phyloP scores from a whole-genome alignment of 2,888 invertebrate species.

The Nymphalis urticae region DNA sequence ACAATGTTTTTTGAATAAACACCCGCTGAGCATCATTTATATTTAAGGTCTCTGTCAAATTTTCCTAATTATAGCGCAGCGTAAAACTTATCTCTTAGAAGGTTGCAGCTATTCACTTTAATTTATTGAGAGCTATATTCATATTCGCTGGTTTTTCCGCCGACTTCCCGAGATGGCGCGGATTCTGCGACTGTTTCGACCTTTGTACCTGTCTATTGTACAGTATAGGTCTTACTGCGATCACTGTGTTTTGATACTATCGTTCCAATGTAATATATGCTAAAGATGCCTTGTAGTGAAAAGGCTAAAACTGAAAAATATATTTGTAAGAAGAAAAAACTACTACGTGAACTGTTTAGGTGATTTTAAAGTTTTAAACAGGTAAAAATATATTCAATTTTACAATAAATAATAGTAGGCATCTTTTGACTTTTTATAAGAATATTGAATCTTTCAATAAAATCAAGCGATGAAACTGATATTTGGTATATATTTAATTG shows the following conservation, averaged over 20 bases:
- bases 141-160: conserved; percentile 50
- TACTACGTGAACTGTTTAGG: too few species aligned
- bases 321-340: background rate
- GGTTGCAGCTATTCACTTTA: conserved; percentile 45
- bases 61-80: conserved; percentile 23
- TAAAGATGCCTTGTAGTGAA: background rate
- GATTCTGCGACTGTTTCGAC: conserved; percentile 56
- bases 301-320: background rate
- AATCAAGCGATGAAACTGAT: background rate
- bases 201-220: conserved; percentile 64
- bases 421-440: too few species aligned
- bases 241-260: conserved; percentile 48
- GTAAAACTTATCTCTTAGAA: conserved; percentile 36
- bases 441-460: too few species aligned
- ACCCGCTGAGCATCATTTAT: background rate
- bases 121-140: conserved; percentile 47
- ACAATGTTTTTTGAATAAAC: too few species aligned
- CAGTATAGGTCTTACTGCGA: conserved; percentile 34
- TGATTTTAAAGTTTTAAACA: too few species aligned
- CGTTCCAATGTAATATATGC: background rate
- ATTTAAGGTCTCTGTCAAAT: background rate
- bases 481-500: background rate
- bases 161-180: conserved; percentile 52
- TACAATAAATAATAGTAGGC: too few species aligned
- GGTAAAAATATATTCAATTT: too few species aligned